phyloP scores from a whole-genome alignment of 2,888 invertebrate genomes.

The Geotrupes spiniger region DNA sequence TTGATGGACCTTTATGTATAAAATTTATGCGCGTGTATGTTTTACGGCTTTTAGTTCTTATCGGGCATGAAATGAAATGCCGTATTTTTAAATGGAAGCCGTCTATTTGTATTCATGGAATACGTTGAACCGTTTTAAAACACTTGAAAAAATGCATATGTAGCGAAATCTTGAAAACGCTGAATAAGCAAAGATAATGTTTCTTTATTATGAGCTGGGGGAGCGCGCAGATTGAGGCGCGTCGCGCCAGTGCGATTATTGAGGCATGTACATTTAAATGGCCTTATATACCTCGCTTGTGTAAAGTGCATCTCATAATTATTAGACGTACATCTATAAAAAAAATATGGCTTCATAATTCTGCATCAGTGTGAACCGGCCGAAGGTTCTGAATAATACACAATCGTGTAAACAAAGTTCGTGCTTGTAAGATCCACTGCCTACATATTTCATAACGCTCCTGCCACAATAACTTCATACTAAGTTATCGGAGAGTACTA shows the following conservation, averaged over 20 bases:
- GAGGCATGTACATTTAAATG: background rate
- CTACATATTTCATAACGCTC: constrained; percentile 17
- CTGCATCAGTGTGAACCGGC: too few relatives aligned
- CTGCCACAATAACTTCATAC: constrained; percentile 20
- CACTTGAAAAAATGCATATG: constrained; percentile 4
- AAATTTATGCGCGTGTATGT: background rate
- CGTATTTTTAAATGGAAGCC: background rate
- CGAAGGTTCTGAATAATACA: constrained; percentile 1
- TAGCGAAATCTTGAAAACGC: constrained; percentile 1
- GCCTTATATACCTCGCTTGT: too few relatives aligned
- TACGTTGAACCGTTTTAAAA: background rate
- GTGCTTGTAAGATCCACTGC: background rate
- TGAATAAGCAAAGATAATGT: constrained; percentile 6
- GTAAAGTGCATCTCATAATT: too few relatives aligned
- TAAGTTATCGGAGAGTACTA: constrained; percentile 28
- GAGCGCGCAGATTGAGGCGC: background rate
- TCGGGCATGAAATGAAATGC: constrained; percentile 3
- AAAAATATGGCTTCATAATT: too few relatives aligned
- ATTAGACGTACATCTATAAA: too few relatives aligned
- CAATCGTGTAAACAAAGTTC: background rate
- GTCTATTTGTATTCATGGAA: constrained; percentile 7
- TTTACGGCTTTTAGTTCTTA: constrained; percentile 4
- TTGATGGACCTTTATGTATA: background rate
- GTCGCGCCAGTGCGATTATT: background rate
- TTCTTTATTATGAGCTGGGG: background rate